Base-by-base conservation (phyloP, 2,113 vertebrate genomes). In the Myocastor coypus region DNA sequence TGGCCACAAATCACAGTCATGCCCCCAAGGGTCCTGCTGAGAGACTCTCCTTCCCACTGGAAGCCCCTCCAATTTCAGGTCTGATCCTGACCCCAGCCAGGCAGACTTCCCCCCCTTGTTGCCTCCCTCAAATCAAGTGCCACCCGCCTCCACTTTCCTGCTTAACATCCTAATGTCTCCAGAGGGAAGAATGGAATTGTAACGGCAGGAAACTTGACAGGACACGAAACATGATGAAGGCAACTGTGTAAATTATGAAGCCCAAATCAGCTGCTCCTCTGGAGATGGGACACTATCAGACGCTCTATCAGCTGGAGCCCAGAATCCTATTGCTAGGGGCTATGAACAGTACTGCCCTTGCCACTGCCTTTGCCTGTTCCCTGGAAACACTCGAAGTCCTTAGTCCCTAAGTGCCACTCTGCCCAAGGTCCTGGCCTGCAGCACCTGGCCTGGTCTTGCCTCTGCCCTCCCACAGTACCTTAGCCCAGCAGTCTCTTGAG, bases 191-290 rank as follows among this genome's bases (percentile, higher is more conserved):
- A 75, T 32, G 75, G 55, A 83, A 89, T 59, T 52, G 64, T 80
- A 57, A 69, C 4, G 3, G 68, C 81, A 81, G 92, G 90, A 93
- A 85, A 92, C 95, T 46, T 66, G 64, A 83, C 96, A 92, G 94
- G 94, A 93, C n/a, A n/a, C 0, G 34, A 84, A 64, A 81, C 66
- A 42, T 13, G 87, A 92, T 64, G 85, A 93, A 90, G 88, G 78
- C 88, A 28, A 64, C 81, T 16, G 19, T 1, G 34, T 92, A 7
- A 91, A 77, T 89, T 37, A 40, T 77, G 92, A 94, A 94, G 87
- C 46, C 24, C 63, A 14, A 28, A 46, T 37, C 66, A 80, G 94
- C 90, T 0, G 69, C 24, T 22, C 11, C 61, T 66, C 24, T 59
- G 0, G 0, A 1, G 17, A 69, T 9, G 4, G 34, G 22, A 19